Evolutionary conservation across 2,888 invertebrate species (phyloP).

Genomic region (Xestia sexstrigata): DNA sequence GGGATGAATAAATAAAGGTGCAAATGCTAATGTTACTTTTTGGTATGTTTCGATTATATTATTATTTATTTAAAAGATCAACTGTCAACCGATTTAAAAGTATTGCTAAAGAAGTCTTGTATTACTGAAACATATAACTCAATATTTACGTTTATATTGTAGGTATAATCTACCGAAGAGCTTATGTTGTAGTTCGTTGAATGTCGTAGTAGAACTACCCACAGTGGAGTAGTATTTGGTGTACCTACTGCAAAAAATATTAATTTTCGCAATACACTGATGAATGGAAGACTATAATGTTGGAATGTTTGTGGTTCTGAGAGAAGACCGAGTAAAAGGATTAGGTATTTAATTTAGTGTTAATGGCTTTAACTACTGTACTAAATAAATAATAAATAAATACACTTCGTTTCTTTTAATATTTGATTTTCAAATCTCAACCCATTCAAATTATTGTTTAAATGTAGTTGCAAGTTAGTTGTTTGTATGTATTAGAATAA

Average conservation of each 20-base stretch:
- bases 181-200: no score
- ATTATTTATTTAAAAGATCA: not conserved
- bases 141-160: not conserved
- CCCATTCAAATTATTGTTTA: not conserved
- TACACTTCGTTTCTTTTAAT: no score
- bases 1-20: slow-evolving; percentile 39
- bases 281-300: no score
- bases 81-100: not conserved
- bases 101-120: not conserved
- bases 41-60: not conserved
- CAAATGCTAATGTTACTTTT: slow-evolving; percentile 23
- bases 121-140: not conserved
- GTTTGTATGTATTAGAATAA: no score
- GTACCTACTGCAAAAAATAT: not conserved
- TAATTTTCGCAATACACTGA: not conserved
- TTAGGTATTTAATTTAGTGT: no score
- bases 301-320: no score
- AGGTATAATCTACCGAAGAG: no score
- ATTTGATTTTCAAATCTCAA: not conserved
- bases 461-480: no score
- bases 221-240: not conserved
- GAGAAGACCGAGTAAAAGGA: no score
- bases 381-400: no score
- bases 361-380: no score
- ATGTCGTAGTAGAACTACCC: no score